Conservation (phyloP, 2,888 invertebrate species). For the Tiliacea citrago region DNA sequence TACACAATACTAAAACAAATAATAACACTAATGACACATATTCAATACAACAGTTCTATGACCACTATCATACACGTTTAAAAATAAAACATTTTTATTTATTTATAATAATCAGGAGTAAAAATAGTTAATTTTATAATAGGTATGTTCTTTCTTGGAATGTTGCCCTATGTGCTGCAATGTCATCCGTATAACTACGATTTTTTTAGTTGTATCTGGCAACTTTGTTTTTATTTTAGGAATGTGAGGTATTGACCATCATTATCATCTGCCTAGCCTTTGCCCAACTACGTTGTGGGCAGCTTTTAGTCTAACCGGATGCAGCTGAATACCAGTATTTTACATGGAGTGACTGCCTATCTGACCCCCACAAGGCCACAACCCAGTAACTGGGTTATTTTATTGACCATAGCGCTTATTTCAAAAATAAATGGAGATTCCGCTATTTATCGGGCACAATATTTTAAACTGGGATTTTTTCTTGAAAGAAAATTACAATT, state of each 20-base stretch:
- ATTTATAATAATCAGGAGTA: slow-evolving; percentile 71
- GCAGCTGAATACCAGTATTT: no score
- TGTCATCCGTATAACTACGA: slow-evolving; percentile 78
- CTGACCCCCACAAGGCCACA: no score
- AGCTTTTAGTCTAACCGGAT: no score
- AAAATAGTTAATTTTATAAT: slow-evolving; percentile 79
- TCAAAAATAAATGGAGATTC: not conserved
- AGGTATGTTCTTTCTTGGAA: slow-evolving; percentile 81
- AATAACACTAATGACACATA: slow-evolving; percentile 83
- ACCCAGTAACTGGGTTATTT: no score
- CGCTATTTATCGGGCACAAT: not conserved
- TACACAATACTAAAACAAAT: slow-evolving; percentile 83
- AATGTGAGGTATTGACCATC: not conserved
- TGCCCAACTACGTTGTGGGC: no score
- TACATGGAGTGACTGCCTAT: no score
- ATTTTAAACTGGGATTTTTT: slow-evolving; percentile 1
- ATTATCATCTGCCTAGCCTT: no score
- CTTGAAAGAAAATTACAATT: slow-evolving; percentile 18
- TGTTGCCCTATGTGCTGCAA: slow-evolving; percentile 83
- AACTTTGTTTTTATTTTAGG: slow-evolving; percentile 40
- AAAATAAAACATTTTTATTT: slow-evolving; percentile 69
- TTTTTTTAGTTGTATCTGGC: slow-evolving; percentile 56
- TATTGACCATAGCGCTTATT: not conserved
- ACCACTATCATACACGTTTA: slow-evolving; percentile 81
- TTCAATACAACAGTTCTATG: slow-evolving; percentile 87